phyloP scores from a whole-genome alignment of 1,140 invertebrate genomes.

The Lasaia peninsularis region DNA sequence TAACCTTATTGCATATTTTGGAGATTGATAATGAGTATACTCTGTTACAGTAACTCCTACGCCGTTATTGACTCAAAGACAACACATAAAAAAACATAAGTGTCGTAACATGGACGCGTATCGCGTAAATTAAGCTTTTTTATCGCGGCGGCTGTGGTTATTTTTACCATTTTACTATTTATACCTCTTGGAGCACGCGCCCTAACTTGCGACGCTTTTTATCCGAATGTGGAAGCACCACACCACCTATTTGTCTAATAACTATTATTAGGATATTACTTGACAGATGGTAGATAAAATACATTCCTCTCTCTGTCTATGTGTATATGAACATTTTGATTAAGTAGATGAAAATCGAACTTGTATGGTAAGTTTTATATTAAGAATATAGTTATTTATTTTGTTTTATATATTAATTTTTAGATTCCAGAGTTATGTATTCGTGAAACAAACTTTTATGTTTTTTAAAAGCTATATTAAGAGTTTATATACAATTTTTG shows the following conservation, averaged over 20 bases:
- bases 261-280: conserved; percentile 57
- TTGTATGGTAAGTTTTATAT: not conserved
- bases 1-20: not conserved
- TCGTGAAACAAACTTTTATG: too few relatives aligned
- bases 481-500: too few relatives aligned
- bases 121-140: conserved; percentile 73
- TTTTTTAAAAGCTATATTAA: too few relatives aligned
- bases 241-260: conserved; percentile 32
- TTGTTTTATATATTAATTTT: too few relatives aligned
- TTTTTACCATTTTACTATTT: conserved; percentile 73
- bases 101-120: conserved; percentile 52
- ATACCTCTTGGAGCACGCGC: conserved; percentile 63
- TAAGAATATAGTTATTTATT: too few relatives aligned
- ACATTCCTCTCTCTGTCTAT: not conserved
- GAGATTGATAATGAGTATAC: too few relatives aligned
- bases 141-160: conserved; percentile 57
- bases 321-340: not conserved
- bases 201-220: conserved; percentile 49
- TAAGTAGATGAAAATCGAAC: not conserved
- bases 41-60: conserved; percentile 15
- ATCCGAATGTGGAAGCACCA: conserved; percentile 43
- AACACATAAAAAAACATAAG: conserved; percentile 73
- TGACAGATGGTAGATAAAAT: conserved; percentile 33
- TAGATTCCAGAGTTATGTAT: too few relatives aligned
- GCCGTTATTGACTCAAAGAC: conserved; percentile 62